Conservation (phyloP, 2,888 invertebrate genomes). For the Euspilapteryx auroguttella region DNA sequence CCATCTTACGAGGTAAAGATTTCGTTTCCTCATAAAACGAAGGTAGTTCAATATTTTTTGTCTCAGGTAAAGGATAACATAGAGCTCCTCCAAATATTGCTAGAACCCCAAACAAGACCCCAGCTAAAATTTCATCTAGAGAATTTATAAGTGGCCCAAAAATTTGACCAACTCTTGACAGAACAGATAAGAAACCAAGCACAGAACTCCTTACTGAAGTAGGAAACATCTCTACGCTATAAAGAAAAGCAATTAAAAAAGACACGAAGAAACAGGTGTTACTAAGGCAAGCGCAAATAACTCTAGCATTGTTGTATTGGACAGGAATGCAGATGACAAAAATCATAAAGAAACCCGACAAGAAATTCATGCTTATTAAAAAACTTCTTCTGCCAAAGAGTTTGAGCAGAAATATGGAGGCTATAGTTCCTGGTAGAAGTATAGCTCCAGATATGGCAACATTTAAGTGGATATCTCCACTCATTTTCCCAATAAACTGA, state of each 20-base stretch:
- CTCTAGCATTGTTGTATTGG: constrained; percentile 34
- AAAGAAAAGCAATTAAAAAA: constrained; percentile 82
- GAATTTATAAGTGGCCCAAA: constrained; percentile 74
- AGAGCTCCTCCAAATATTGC: constrained; percentile 66
- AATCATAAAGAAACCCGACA: constrained; percentile 30
- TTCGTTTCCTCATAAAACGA: constrained; percentile 24
- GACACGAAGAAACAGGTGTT: constrained; percentile 78
- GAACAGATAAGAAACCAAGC: constrained; percentile 77
- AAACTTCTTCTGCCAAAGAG: constrained; percentile 64
- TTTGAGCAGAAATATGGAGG: constrained; percentile 60
- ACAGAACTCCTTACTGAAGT: constrained; percentile 83
- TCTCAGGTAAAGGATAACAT: constrained; percentile 67
- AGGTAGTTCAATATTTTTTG: constrained; percentile 27
- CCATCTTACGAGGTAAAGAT: too few relatives aligned
- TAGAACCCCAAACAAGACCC: constrained; percentile 64
- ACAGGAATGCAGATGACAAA: constrained; percentile 19
- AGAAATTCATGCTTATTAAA: constrained; percentile 54
- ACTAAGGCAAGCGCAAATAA: constrained; percentile 67
- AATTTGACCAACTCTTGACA: constrained; percentile 80
- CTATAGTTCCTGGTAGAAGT: constrained; percentile 64
- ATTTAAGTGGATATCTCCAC: constrained; percentile 76
- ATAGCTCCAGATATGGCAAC: constrained; percentile 72
- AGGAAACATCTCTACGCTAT: constrained; percentile 83
- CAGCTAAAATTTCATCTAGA: constrained; percentile 26
- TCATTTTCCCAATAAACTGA: constrained; percentile 74